Evolutionary conservation across 1,140 invertebrate species (phyloP).

Genomic region (Hyles vespertilio): DNA sequence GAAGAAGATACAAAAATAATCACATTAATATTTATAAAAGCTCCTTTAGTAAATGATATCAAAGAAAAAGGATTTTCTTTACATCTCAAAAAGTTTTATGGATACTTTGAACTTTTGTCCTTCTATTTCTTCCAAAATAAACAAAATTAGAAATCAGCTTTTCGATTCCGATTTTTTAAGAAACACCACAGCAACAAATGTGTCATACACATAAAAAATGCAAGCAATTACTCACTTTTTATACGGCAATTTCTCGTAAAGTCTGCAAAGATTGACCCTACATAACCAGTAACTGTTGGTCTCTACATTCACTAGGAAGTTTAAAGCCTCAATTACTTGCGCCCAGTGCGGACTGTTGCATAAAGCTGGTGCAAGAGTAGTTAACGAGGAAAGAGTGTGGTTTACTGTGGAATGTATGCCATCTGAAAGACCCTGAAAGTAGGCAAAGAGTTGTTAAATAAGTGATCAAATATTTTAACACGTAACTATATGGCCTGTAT

Average conservation of each 20-base stretch:
- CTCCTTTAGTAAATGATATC: no score
- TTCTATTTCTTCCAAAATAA: no score
- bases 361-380: conserved; percentile 78
- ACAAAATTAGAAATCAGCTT: no score
- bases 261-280: conserved; percentile 80
- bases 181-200: no score
- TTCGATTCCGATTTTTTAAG: no score
- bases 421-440: conserved; percentile 80
- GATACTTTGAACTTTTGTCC: no score
- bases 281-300: conserved; percentile 92
- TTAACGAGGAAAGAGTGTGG: conserved; percentile 78
- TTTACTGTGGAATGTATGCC: conserved; percentile 82
- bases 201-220: neutral
- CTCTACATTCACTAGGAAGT: conserved; percentile 79
- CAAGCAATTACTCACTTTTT: conserved; percentile 43
- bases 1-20: no score
- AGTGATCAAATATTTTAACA: neutral
- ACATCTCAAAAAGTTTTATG: no score
- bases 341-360: conserved; percentile 77
- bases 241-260: conserved; percentile 62
- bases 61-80: no score
- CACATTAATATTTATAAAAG: no score
- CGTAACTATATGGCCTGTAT: neutral
- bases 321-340: conserved; percentile 76
- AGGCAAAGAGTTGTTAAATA: neutral